Base-by-base conservation (phyloP, 2,888 invertebrate genomes). In the Diploptera punctata region DNA sequence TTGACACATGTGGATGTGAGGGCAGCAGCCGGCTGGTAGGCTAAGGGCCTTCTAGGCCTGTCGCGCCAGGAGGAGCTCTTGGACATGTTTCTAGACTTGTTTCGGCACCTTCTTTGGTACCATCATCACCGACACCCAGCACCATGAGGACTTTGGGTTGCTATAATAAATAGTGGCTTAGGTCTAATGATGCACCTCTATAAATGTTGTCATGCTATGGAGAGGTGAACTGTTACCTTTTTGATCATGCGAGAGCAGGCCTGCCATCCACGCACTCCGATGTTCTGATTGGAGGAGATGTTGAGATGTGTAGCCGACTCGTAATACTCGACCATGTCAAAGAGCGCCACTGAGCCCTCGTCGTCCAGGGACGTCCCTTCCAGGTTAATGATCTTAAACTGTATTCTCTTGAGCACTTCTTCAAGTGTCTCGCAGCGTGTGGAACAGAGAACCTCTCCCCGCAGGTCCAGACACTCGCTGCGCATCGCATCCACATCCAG, bases 311-410 rank as follows among this genome's bases (percentile, higher is more conserved):
- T 86, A 0, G 93, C 89, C 57, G 95, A 93, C 81, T 96, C 95
- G 82, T 97, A 97, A 82, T 93, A 97, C 81, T 97, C 96, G 75
- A 96, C 87, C 93, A 96, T 95, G 82, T 97, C 95, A 81, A 94
- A 95, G 69, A 97, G 82, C 54, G 94, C 92, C 78, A 93, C 91
- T 52, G 91, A 60, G 19, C 69, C 65, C 83, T 93, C 92, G 79
- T 93, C 93, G 77, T 92, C 90, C 33, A 92, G 83, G 71, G 86
- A 86, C 13, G 90, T 87, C 67, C 88, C 87, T 81, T 92, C 90
- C 43, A 94, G 81, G 82, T 93, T 90, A 69, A 93, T 80, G 75
- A 87, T 84, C 65, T 88, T 82, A 83, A 93, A 93, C 82, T 92
- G 92, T 70, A 93, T 90, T 81, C 92, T 86, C 80, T 92, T 88